Evolutionary conservation across 53 echinoderm and acorn worm genomes (phyloP).

Genomic region (Crossaster papposus): DNA sequence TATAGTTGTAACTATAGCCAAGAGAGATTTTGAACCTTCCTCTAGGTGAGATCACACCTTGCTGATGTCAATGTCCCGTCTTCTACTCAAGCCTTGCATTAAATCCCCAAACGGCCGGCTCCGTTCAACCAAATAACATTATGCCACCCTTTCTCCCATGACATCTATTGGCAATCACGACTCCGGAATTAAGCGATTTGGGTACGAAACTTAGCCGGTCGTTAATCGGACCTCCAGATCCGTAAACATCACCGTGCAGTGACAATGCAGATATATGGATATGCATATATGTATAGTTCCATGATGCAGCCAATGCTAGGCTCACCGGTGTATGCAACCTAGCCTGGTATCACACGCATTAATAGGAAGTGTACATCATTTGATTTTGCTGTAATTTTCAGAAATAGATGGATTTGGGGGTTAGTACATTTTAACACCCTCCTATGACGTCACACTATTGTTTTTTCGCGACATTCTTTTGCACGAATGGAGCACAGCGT

Average conservation of each 20-base stretch:
- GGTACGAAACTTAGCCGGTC: not conserved
- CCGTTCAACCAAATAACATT: not conserved
- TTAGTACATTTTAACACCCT: too few species aligned
- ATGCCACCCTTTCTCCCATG: not conserved
- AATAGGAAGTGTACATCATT: too few species aligned
- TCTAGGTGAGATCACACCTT: not conserved
- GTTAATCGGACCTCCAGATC: not conserved
- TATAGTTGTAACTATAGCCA: too few species aligned
- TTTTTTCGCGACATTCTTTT: too few species aligned
- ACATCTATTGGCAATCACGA: not conserved
- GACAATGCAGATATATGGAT: too few species aligned
- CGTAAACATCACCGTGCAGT: not conserved
- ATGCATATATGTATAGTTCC: too few species aligned
- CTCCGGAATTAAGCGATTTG: not conserved
- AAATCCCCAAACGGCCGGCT: too few species aligned
- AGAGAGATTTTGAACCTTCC: not conserved
- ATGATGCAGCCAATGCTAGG: not conserved
- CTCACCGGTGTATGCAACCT: not conserved
- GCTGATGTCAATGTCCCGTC: not conserved
- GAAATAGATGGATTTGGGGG: too few species aligned
- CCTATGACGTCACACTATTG: too few species aligned
- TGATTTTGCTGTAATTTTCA: too few species aligned
- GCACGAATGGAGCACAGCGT: too few species aligned
- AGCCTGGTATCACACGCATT: not conserved
- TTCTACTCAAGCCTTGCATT: not conserved